These are phyloP conservation scores for Acronicta leporina DNA, from an alignment of 2,888 invertebrate genomes.

Conservation along the genomic window DNA sequence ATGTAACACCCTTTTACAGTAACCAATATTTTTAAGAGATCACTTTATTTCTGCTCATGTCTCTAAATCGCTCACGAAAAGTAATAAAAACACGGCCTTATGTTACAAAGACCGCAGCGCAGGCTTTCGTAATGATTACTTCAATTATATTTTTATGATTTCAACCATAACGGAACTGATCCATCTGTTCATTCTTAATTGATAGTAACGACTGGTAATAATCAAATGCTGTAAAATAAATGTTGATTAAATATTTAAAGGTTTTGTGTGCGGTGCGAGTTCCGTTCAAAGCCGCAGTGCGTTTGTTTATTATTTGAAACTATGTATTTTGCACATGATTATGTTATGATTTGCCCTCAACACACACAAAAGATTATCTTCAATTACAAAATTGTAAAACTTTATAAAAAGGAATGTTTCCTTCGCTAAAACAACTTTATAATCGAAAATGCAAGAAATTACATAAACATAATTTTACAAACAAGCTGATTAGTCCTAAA, in stretches of 20 bases:
- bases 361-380: too few species aligned
- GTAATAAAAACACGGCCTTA: slow-evolving; percentile 2
- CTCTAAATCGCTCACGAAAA: slow-evolving; percentile 1
- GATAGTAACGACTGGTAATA: slow-evolving; percentile 51
- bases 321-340: too few species aligned
- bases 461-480: too few species aligned
- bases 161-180: slow-evolving; percentile 54
- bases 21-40: too few species aligned
- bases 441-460: too few species aligned
- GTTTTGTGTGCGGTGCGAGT: slow-evolving; percentile 22
- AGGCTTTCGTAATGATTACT: slow-evolving; percentile 57
- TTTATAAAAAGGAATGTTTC: too few species aligned
- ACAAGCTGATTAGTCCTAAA: too few species aligned
- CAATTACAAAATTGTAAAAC: too few species aligned
- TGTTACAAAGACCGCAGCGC: slow-evolving; percentile 28
- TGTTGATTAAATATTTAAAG: slow-evolving; percentile 46
- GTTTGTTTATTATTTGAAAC: slow-evolving; percentile 31
- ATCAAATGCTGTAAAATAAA: slow-evolving; percentile 51
- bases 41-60: too few species aligned
- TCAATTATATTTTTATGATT: slow-evolving; percentile 61
- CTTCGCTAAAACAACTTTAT: too few species aligned
- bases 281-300: slow-evolving; percentile 25
- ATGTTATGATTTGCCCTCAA: too few species aligned
- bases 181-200: slow-evolving; percentile 58
- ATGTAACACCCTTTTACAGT: too few species aligned